A percentile compares a stretch with the other conserved stretches of the same genome.
Conservation (phyloP, 2,113 vertebrate genomes). For the Willisornis vidua region DNA sequence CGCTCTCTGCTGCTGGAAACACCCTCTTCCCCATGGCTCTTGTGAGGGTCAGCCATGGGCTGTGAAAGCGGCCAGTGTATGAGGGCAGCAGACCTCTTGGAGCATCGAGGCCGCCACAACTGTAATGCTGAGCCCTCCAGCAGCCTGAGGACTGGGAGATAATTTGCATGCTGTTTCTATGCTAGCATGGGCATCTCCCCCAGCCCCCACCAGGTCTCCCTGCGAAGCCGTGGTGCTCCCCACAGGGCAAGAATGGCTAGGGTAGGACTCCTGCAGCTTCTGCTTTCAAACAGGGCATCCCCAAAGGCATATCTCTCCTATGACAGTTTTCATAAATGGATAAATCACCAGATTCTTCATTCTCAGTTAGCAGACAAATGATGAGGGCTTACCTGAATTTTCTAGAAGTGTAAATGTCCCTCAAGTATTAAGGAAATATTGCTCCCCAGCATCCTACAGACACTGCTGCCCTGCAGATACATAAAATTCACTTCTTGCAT, state of each 20-base stretch:
- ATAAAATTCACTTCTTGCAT: neutral
- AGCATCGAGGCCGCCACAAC: rapidly evolving
- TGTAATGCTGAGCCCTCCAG: neutral
- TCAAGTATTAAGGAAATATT: neutral
- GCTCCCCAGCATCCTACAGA: neutral
- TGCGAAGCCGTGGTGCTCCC: neutral
- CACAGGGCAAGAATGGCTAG: neutral
- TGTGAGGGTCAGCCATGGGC: rapidly evolving
- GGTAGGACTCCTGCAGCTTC: neutral
- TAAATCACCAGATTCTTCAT: neutral
- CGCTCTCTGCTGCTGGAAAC: neutral
- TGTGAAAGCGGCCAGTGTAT: rapidly evolving
- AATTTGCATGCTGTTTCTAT: neutral
- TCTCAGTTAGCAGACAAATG: neutral
- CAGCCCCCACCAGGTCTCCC: rapidly evolving
- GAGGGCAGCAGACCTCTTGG: neutral
- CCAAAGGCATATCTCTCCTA: neutral
- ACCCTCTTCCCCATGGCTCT: neutral
- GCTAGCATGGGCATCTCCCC: neutral
- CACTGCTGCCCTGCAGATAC: neutral
- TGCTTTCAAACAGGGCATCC: neutral
- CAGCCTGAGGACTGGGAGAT: rapidly evolving
- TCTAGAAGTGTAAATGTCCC: neutral
- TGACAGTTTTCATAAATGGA: neutral
- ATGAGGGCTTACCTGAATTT: neutral